Evolutionary conservation across 2,888 invertebrate species (phyloP), one percentile per base, ranked within the genome.

Genomic region (Orchestes rusci): DNA sequence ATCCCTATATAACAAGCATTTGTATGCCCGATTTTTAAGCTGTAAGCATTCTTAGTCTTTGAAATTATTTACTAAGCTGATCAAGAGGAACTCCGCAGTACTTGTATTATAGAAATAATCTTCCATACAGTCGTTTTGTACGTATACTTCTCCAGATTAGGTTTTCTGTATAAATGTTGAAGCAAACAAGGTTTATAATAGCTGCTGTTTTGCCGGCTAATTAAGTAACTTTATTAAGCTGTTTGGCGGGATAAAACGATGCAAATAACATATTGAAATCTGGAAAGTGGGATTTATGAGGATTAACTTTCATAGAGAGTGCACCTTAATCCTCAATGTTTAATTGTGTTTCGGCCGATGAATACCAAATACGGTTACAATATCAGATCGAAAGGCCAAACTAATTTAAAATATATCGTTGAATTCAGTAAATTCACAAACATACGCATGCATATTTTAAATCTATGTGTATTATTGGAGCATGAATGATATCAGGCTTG

Each of bases 1-100:
- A 68, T 67, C 66, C 68, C 58, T 56, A 67, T 64, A 66, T 68
- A 68, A 67, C 68, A 66, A 68, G 67, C 66, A 64, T 62, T 64
- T 61, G 57, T 57, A 56, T 55, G 54, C 57, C 54, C 54, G 57
- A 59, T 61, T 62, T 61, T 60, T 57, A 59, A 57, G 56, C 58
- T 48, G 53, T 30, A 38, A 47, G 46, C 48, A 56, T 60, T 59
- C 59, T 61, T 58, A 59, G 59, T 56, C 59, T 61, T 59, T 59
- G 56, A 60, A 62, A 62, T 61, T 59, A 51, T 51, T 50, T 60
- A 61, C 59, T 61, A 60, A 61, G 59, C 61, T 58, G 56, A 59
- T 59, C 58, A 60, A 58, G 56, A 56, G 57, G 54, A 52, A 55
- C 56, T 57, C 52, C 52, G 52, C 36, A 52, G 52, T 57, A 56